A percentile compares a stretch with the other conserved stretches of the same genome.
These are phyloP conservation scores for Mesitornis unicolor DNA, from an alignment of 2,113 vertebrate species.

Conservation along the genomic window DNA sequence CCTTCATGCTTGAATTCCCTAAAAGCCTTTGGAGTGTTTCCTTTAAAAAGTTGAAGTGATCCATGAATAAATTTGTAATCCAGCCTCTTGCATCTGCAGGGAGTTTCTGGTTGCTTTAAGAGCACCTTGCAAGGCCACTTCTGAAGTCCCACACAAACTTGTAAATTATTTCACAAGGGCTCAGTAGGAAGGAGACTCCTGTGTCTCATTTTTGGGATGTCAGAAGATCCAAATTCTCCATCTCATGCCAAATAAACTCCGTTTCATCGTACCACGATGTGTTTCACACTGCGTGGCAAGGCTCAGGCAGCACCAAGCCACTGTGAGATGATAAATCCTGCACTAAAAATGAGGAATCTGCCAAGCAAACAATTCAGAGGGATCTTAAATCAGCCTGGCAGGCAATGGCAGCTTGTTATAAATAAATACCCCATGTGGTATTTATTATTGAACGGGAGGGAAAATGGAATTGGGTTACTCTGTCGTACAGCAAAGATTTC, in stretches of 20 bases:
- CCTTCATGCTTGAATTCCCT: background rate
- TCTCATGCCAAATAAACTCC: fast-evolving
- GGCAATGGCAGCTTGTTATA: fast-evolving
- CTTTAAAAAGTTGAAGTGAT: background rate
- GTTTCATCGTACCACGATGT: fast-evolving
- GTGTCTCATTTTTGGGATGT: background rate
- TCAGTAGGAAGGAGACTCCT: background rate
- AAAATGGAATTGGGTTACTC: background rate
- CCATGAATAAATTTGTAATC: fast-evolving
- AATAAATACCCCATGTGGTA: fast-evolving
- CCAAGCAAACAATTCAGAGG: background rate
- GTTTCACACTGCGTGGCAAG: background rate
- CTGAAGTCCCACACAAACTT: background rate
- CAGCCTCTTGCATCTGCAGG: background rate
- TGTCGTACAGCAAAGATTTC: background rate
- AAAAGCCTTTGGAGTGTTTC: background rate
- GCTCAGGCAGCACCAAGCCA: fast-evolving
- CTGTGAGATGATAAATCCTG: background rate
- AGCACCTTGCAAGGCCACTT: background rate
- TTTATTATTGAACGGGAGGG: background rate
- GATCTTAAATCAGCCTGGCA: background rate
- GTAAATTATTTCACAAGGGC: fast-evolving
- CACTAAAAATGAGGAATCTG: background rate
- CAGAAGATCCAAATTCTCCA: background rate
- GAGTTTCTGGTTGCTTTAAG: background rate